Percentiles rank a stretch among this genome's conserved stretches.
Evolutionary conservation across 2,113 vertebrate species (phyloP).

Genomic region (Bothrops jararaca): DNA sequence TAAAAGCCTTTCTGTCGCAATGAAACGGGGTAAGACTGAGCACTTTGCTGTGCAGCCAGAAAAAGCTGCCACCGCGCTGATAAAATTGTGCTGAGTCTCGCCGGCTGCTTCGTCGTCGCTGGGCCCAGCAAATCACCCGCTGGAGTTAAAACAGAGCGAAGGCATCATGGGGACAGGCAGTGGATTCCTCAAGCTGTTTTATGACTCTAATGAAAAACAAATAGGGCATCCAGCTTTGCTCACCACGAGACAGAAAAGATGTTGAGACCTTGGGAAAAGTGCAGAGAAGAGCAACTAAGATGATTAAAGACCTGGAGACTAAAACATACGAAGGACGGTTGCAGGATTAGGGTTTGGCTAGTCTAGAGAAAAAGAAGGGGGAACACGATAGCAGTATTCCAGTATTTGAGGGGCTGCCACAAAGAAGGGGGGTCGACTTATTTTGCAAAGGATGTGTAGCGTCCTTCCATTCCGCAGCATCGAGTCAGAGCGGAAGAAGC

Average conservation of each 20-base stretch:
- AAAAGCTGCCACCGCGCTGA: neutral
- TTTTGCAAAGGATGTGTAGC: too few species aligned
- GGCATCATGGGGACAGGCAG: neutral
- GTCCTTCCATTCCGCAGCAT: too few species aligned
- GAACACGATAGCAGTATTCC: neutral
- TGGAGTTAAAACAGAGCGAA: neutral
- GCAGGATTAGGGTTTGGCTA: neutral
- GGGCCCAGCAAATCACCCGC: neutral
- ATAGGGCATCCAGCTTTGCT: neutral
- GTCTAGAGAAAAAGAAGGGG: neutral
- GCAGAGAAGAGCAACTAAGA: neutral
- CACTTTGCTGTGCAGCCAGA: neutral
- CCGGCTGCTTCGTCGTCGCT: too few species aligned
- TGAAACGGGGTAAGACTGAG: neutral
- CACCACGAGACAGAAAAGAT: neutral
- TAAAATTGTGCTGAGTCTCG: neutral
- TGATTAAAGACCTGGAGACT: neutral
- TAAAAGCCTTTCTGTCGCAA: neutral
- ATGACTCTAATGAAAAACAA: neutral
- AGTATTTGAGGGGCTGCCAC: neutral
- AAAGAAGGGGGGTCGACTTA: too few species aligned
- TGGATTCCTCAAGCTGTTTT: neutral
- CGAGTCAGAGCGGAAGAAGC: too few species aligned
- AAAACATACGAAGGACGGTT: neutral
- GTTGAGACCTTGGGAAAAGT: neutral